These are phyloP conservation scores for Poliocrania exsul DNA, from an alignment of 2,797 vertebrate species.

Conservation along the genomic window DNA sequence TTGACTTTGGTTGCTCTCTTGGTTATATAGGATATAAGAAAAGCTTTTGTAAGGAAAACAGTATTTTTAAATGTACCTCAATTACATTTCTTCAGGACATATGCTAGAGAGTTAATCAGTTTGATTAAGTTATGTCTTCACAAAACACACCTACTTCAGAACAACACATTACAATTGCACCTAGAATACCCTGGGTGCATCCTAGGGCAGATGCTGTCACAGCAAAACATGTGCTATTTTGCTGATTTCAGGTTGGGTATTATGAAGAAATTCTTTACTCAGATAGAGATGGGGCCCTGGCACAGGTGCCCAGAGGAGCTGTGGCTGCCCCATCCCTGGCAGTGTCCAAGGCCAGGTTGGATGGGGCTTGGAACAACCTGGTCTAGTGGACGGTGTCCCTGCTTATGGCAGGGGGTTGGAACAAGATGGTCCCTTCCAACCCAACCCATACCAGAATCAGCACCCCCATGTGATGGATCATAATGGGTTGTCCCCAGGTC, in stretches of 20 bases:
- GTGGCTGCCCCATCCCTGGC: neutral
- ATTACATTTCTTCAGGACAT: neutral
- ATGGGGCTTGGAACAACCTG: neutral
- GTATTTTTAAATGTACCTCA: neutral
- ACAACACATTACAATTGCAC: neutral
- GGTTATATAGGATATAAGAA: neutral
- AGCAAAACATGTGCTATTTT: neutral
- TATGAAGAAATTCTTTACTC: neutral
- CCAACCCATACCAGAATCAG: neutral
- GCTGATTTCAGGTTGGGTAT: neutral
- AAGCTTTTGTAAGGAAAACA: neutral
- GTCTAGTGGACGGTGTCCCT: neutral
- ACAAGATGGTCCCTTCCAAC: neutral
- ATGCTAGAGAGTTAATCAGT: neutral
- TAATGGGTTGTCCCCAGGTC: neutral
- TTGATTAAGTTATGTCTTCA: neutral
- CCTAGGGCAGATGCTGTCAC: neutral
- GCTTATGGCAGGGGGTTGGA: neutral
- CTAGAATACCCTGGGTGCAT: neutral
- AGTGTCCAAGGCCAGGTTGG: neutral
- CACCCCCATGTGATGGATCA: neutral
- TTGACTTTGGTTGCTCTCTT: neutral
- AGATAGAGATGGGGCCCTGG: neutral
- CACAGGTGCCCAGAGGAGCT: neutral
- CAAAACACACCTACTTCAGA: neutral